Conservation (phyloP, 2,113 vertebrate genomes). For the Thinocorus orbignyianus region DNA sequence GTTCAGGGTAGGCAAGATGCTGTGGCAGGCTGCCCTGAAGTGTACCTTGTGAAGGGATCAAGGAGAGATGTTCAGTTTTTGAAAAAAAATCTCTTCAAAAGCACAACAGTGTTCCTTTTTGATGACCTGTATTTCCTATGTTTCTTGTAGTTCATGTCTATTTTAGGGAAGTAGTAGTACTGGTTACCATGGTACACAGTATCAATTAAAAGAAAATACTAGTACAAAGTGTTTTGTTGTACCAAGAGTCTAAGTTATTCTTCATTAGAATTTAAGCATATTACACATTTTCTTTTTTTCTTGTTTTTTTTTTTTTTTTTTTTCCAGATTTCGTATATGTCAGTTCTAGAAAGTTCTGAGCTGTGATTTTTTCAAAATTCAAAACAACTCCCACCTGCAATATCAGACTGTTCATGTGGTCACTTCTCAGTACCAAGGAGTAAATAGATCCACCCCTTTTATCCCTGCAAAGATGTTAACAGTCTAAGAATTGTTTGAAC, state of each 20-base stretch:
- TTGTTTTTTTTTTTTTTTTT: not conserved
- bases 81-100: not conserved
- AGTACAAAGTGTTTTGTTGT: rapidly evolving
- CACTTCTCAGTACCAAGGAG: not conserved
- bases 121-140: not conserved
- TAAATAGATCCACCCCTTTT: not conserved
- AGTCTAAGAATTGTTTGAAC: not conserved
- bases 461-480: not conserved
- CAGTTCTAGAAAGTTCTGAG: not conserved
- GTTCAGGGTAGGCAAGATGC: not conserved
- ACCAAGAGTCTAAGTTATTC: not conserved
- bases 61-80: not conserved
- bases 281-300: rapidly evolving
- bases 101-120: not conserved
- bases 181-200: not conserved
- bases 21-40: not conserved
- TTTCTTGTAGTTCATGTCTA: not conserved
- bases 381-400: not conserved
- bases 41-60: not conserved
- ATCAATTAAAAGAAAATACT: not conserved
- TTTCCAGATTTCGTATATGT: not conserved
- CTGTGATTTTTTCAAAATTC: not conserved
- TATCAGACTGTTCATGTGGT: not conserved
- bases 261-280: not conserved
- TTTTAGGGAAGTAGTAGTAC: not conserved